Evolutionary conservation across 2,797 vertebrate genomes (phyloP).

Genomic region (Betta splendens): DNA sequence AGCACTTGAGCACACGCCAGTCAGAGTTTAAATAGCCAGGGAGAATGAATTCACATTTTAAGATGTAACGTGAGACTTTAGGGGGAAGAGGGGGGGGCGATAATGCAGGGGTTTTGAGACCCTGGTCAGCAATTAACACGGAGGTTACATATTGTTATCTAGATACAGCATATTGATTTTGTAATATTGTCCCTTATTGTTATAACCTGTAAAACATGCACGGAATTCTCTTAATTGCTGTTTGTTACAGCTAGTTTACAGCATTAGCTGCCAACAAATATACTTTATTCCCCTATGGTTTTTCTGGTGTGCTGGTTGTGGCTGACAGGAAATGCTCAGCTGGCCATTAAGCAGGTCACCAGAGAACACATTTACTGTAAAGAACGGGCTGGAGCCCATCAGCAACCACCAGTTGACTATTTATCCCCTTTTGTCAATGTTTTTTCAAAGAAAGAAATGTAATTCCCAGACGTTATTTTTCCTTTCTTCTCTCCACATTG

Average conservation of each 20-base stretch:
- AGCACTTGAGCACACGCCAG: slow-evolving; percentile 26
- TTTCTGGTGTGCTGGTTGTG: slow-evolving; percentile 6
- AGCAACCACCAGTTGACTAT: slow-evolving; percentile 9
- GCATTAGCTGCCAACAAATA: slow-evolving; percentile 1
- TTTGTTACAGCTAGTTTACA: slow-evolving; percentile 5
- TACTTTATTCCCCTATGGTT: not conserved
- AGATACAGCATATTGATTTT: not conserved
- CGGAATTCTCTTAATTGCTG: not conserved
- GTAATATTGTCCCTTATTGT: not conserved
- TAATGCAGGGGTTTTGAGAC: not conserved
- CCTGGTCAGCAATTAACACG: not conserved
- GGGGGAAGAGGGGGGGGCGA: not conserved
- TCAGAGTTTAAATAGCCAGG: slow-evolving; percentile 30
- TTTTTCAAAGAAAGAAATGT: not conserved
- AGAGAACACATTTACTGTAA: slow-evolving; percentile 15
- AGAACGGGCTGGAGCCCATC: slow-evolving; percentile 8
- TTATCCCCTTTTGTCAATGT: slow-evolving; percentile 5
- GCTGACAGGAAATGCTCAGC: slow-evolving; percentile 7
- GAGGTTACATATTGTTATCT: not conserved
- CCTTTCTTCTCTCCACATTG: slow-evolving; percentile 1
- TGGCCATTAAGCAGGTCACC: slow-evolving; percentile 30
- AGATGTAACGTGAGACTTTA: slow-evolving; percentile 22
- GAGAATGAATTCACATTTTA: slow-evolving; percentile 23
- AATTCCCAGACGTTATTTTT: slow-evolving; percentile 1
- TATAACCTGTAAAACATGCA: not conserved